Evolutionary conservation across 1,140 invertebrate species (phyloP), one percentile per base, ranked within the genome.

Genomic region (Argopecten irradians): DNA sequence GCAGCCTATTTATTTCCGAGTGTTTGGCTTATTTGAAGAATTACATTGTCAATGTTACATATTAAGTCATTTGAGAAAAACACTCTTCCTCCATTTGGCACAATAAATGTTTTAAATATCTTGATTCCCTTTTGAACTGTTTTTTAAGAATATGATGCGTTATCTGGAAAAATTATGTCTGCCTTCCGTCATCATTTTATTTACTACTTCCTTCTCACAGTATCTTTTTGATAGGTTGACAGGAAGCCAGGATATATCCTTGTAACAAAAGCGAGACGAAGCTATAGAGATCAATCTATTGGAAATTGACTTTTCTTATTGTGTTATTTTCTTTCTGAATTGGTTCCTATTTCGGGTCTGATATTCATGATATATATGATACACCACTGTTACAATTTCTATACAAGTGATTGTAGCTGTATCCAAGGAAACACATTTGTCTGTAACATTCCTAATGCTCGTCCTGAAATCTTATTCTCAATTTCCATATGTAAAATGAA

Each of bases 321-420:
- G 8, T 71, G 55, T n/a, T 5, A 71, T 71, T 71, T 71, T 71
- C 22, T 71, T 71, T 71, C 55, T n/a, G 55, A 71, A 71, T 71
- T 28, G n/a, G 2, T 71, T 71, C 55, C 55, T 71, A 28, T 71
- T 71, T 71, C 55, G 5, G 55, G 55, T 71, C 55, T 28, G 55
- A 71, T 71, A 71, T 71, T 71, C 55, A 71, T 71, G 55, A 71
- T n/a, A n/a, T n/a, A n/a, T n/a, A n/a, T n/a, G n/a, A n/a, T n/a
- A n/a, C n/a, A n/a, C n/a, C n/a, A n/a, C n/a, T n/a, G n/a, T n/a
- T n/a, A n/a, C n/a, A n/a, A n/a, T n/a, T n/a, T n/a, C n/a, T n/a
- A n/a, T n/a, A n/a, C n/a, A n/a, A n/a, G n/a, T n/a, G n/a, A n/a
- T n/a, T n/a, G n/a, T n/a, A n/a, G n/a, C n/a, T n/a, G n/a, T n/a